phyloP scores from a whole-genome alignment of 2,888 invertebrate genomes.

The Scaptodrosophila latifasciaeformis region DNA sequence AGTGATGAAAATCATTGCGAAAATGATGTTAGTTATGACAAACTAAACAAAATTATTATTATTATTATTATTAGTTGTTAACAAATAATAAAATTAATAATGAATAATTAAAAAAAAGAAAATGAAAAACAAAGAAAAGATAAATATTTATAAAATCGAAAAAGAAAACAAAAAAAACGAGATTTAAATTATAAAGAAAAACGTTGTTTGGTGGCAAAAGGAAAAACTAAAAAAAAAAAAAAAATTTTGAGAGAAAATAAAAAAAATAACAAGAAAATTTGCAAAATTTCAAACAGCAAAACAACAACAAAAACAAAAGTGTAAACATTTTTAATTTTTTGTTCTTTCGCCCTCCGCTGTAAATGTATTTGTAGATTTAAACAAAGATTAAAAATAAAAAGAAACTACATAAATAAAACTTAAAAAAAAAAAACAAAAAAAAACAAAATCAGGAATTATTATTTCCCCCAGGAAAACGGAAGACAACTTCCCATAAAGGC shows the following conservation, averaged over 20 bases:
- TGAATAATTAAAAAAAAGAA: slow-evolving; percentile 13
- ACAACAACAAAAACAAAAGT: slow-evolving; percentile 54
- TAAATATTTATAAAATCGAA: not conserved
- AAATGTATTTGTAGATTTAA: slow-evolving; percentile 76
- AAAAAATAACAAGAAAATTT: slow-evolving; percentile 17
- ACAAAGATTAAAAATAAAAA: slow-evolving; percentile 72
- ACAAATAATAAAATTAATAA: slow-evolving; percentile 62
- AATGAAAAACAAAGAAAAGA: slow-evolving; percentile 31
- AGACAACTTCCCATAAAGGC: too few relatives aligned
- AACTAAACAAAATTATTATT: slow-evolving; percentile 38
- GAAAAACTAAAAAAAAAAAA: slow-evolving; percentile 45
- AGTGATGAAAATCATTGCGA: slow-evolving; percentile 50
- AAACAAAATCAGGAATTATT: too few relatives aligned
- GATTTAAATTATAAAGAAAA: slow-evolving; percentile 17
- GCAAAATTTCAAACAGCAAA: slow-evolving; percentile 17
- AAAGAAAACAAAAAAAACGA: not conserved
- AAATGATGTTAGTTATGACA: slow-evolving; percentile 70
- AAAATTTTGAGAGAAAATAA: slow-evolving; percentile 43
- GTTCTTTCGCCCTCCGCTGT: slow-evolving; percentile 75
- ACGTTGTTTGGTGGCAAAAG: slow-evolving; percentile 1
- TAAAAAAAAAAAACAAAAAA: slow-evolving; percentile 41
- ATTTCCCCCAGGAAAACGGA: too few relatives aligned
- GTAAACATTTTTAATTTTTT: slow-evolving; percentile 71
- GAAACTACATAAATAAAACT: slow-evolving; percentile 69
- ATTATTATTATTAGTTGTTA: slow-evolving; percentile 66